Evolutionary conservation across 2,888 invertebrate species (phyloP).

Genomic region (Tupiocoris notatus): DNA sequence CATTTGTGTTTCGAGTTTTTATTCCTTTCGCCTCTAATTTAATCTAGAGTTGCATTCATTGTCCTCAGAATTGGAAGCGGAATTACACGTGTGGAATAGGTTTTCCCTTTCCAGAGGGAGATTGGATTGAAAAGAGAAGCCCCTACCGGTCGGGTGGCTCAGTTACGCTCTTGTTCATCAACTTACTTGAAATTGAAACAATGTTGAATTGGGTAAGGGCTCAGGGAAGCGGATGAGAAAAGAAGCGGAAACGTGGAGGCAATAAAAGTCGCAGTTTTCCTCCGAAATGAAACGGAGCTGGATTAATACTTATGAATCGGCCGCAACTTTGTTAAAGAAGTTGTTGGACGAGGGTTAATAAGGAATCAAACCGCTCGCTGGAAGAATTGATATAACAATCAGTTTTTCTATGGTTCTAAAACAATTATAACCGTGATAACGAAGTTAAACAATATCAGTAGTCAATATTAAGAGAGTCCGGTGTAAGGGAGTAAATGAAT

Average conservation of each 20-base stretch:
- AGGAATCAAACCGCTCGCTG: neutral
- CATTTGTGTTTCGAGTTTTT: constrained; percentile 39
- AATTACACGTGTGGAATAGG: constrained; percentile 42
- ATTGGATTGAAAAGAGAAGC: constrained; percentile 40
- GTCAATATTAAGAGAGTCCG: no score
- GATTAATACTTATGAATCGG: neutral
- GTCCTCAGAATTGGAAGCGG: constrained; percentile 42
- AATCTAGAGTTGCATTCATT: constrained; percentile 42
- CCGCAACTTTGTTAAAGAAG: neutral
- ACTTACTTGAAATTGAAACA: constrained; percentile 41
- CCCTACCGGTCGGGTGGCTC: neutral
- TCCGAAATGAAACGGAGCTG: neutral
- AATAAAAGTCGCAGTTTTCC: constrained; percentile 30
- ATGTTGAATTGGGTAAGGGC: constrained; percentile 36
- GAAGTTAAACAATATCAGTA: no score
- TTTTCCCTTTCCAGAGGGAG: constrained; percentile 24
- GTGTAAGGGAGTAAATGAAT: no score
- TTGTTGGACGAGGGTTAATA: neutral
- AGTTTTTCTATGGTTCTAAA: no score
- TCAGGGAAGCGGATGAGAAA: neutral
- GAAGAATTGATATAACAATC: no score
- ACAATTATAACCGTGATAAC: no score
- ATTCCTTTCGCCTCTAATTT: constrained; percentile 42
- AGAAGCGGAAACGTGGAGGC: constrained; percentile 3
- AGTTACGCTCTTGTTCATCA: constrained; percentile 32